Percentiles rank a stretch among this genome's conserved stretches.
These are phyloP conservation scores for Eupithecia inturbata DNA, from an alignment of 2,888 invertebrate species.

Conservation along the genomic window DNA sequence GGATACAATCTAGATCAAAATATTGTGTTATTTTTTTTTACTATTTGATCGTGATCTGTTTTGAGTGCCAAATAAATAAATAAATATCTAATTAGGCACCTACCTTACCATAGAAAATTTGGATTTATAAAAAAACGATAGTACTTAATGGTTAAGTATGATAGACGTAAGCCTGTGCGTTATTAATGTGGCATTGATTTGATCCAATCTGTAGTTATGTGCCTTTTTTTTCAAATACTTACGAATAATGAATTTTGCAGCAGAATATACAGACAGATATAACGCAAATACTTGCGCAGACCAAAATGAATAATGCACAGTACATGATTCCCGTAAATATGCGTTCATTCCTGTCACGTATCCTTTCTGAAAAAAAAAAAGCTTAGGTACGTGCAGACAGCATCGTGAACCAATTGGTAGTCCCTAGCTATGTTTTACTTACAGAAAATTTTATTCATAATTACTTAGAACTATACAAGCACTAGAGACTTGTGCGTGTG, in stretches of 20 bases:
- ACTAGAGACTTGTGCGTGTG: too few relatives aligned
- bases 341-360: slow-evolving; percentile 31
- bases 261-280: slow-evolving; percentile 40
- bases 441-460: too few relatives aligned
- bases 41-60: too few relatives aligned
- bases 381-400: neutral
- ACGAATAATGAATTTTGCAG: slow-evolving; percentile 39
- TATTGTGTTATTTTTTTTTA: too few relatives aligned
- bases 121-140: neutral
- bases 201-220: neutral
- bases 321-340: slow-evolving; percentile 41
- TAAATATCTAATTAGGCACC: too few relatives aligned
- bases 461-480: too few relatives aligned
- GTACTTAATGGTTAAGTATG: neutral
- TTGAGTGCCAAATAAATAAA: too few relatives aligned
- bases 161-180: neutral
- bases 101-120: too few relatives aligned
- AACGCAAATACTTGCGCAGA: slow-evolving; percentile 36
- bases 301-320: slow-evolving; percentile 37
- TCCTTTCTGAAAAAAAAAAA: slow-evolving; percentile 29
- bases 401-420: neutral
- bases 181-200: neutral
- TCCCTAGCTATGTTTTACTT: neutral
- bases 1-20: too few relatives aligned
- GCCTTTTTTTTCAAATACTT: slow-evolving; percentile 18